Evolutionary conservation across 2,888 invertebrate species (phyloP).

Genomic region (Hesperia comma): DNA sequence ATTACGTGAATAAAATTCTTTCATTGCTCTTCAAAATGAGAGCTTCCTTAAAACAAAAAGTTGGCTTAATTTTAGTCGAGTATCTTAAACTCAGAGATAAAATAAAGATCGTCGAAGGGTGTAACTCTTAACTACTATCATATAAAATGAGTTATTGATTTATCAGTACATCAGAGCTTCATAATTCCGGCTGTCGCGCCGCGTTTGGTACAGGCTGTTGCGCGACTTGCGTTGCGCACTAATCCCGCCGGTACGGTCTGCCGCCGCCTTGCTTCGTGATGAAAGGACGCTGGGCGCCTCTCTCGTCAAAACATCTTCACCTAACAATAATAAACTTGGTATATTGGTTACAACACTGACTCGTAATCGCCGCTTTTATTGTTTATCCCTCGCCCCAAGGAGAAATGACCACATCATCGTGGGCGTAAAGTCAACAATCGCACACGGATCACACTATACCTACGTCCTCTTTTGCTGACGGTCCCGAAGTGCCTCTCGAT

Average conservation of each 20-base stretch:
- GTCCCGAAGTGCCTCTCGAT: slow-evolving; percentile 81
- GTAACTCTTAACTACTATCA: slow-evolving; percentile 53
- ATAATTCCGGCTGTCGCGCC: slow-evolving; percentile 75
- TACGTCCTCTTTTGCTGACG: slow-evolving; percentile 82
- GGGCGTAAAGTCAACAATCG: slow-evolving; percentile 81
- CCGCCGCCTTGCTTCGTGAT: slow-evolving; percentile 61
- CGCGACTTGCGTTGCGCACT: slow-evolving; percentile 66
- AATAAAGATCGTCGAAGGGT: slow-evolving; percentile 44
- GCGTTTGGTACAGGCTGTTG: slow-evolving; percentile 70
- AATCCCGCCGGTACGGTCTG: slow-evolving; percentile 71
- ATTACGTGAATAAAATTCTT: slow-evolving; percentile 12
- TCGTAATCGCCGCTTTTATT: slow-evolving; percentile 81
- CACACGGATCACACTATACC: slow-evolving; percentile 74
- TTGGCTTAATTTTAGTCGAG: background rate
- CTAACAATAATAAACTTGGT: slow-evolving; percentile 73
- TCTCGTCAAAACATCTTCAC: slow-evolving; percentile 70
- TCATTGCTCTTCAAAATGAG: background rate
- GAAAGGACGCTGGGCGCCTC: slow-evolving; percentile 54
- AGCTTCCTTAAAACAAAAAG: background rate
- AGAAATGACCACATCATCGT: slow-evolving; percentile 76
- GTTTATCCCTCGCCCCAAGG: slow-evolving; percentile 78
- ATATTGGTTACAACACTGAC: slow-evolving; percentile 76
- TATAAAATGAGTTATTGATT: slow-evolving; percentile 74
- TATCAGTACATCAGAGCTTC: slow-evolving; percentile 77
- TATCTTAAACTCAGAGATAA: slow-evolving; percentile 35